phyloP scores from a whole-genome alignment of 2,797 vertebrate genomes.

The Menidia menidia region DNA sequence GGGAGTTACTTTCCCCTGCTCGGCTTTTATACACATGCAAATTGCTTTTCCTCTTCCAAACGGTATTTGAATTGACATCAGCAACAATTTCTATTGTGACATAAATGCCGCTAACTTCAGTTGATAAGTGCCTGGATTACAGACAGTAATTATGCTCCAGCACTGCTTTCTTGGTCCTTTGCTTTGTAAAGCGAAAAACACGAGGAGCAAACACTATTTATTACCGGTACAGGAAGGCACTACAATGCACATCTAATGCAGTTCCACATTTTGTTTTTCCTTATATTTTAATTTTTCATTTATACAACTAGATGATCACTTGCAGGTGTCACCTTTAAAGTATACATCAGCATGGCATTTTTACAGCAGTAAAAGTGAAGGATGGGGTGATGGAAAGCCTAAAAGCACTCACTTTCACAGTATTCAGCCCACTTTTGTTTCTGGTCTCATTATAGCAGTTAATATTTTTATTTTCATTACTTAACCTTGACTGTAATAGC shows the following conservation, averaged over 20 bases:
- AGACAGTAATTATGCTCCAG: constrained; percentile 19
- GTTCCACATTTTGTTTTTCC: constrained; percentile 26
- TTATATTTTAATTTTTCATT: background rate
- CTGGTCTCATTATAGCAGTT: constrained; percentile 15
- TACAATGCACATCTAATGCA: constrained; percentile 7
- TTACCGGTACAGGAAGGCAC: constrained; percentile 3
- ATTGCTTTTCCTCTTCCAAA: constrained; percentile 20
- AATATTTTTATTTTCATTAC: constrained; percentile 4
- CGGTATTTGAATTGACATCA: constrained; percentile 24
- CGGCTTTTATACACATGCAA: constrained; percentile 21
- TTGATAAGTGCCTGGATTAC: constrained; percentile 3
- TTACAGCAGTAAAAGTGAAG: constrained; percentile 22
- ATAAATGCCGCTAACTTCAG: constrained; percentile 13
- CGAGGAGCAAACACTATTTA: constrained; percentile 1
- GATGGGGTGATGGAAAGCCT: constrained; percentile 9
- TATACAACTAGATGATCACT: constrained; percentile 16
- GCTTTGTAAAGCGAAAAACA: background rate
- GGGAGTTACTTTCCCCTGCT: constrained; percentile 22
- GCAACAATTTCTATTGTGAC: constrained; percentile 1
- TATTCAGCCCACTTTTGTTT: constrained; percentile 11
- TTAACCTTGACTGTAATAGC: background rate
- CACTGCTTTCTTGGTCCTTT: background rate
- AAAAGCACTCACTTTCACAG: constrained; percentile 13
- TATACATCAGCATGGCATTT: constrained; percentile 4
- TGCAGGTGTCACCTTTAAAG: constrained; percentile 22